Evolutionary conservation across 1,140 invertebrate species (phyloP).

Genomic region (Drosophila kohkoa): DNA sequence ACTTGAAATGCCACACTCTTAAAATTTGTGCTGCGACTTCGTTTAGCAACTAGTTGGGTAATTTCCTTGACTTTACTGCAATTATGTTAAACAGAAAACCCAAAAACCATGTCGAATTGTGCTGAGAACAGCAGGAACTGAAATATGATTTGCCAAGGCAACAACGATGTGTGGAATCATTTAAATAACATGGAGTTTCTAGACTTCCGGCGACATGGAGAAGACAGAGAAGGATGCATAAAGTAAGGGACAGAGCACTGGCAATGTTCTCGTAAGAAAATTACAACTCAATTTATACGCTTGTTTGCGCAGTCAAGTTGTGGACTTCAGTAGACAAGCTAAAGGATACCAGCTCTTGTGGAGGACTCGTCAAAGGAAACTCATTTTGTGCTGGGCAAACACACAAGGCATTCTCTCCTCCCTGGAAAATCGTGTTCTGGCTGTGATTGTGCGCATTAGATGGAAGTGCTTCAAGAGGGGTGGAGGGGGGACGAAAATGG

Average conservation of each 20-base stretch:
- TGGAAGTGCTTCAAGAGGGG: slow-evolving; percentile 19
- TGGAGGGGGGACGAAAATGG: no score
- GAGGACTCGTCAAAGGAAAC: slow-evolving; percentile 52
- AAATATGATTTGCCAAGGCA: slow-evolving; percentile 16
- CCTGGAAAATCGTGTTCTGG: slow-evolving; percentile 56
- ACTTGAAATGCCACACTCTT: background rate
- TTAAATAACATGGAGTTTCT: slow-evolving; percentile 59
- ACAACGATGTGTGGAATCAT: slow-evolving; percentile 52
- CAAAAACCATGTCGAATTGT: slow-evolving; percentile 17
- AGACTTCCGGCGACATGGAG: slow-evolving; percentile 33
- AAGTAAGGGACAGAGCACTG: slow-evolving; percentile 2
- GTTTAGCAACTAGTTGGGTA: slow-evolving; percentile 1
- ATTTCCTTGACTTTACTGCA: background rate
- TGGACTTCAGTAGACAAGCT: slow-evolving; percentile 13
- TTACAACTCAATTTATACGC: slow-evolving; percentile 78
- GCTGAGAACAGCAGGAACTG: slow-evolving; percentile 4
- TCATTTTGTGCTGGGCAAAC: slow-evolving; percentile 70
- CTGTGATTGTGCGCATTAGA: slow-evolving; percentile 72
- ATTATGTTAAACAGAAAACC: slow-evolving; percentile 3
- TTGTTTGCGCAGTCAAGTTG: slow-evolving; percentile 62
- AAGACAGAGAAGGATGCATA: background rate
- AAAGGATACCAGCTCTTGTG: background rate
- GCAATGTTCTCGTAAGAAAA: slow-evolving; percentile 49
- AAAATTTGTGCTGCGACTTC: background rate
- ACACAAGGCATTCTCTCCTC: slow-evolving; percentile 29